phyloP scores from a whole-genome alignment of 2,888 invertebrate species.

The Synanthedon tipuliformis region DNA sequence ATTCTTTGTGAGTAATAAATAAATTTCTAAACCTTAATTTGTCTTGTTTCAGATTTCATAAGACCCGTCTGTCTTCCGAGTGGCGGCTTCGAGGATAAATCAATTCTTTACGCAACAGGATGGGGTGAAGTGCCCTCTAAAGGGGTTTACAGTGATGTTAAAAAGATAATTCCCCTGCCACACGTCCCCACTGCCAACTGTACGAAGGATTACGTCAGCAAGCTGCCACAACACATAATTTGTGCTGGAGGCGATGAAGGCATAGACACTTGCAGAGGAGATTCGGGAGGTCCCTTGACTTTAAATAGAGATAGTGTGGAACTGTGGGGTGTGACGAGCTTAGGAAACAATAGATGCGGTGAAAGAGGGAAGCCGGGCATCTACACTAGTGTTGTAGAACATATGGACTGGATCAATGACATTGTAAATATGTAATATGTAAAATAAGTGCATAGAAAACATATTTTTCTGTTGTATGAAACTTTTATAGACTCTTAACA shows the following conservation, averaged over 20 bases:
- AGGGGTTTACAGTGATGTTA: conserved; percentile 22
- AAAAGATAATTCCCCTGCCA: conserved; percentile 32
- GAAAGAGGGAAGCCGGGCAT: conserved; percentile 28
- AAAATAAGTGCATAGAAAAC: not conserved
- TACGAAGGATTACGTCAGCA: conserved; percentile 13
- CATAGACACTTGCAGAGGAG: conserved; percentile 38
- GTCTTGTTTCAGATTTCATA: conserved; percentile 34
- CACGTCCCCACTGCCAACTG: conserved; percentile 20
- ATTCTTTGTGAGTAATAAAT: no score
- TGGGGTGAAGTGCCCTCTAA: conserved; percentile 28
- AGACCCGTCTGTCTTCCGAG: conserved; percentile 37
- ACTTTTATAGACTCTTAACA: no score
- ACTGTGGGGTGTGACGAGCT: conserved; percentile 34
- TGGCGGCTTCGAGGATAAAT: conserved; percentile 9
- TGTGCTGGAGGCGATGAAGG: conserved; percentile 37
- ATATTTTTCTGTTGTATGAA: no score
- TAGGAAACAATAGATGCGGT: conserved; percentile 30
- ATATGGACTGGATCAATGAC: conserved; percentile 28
- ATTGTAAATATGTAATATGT: not conserved
- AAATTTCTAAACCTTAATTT: no score
- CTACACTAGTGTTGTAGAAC: conserved; percentile 31
- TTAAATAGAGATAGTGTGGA: conserved; percentile 19
- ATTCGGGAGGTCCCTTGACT: conserved; percentile 40
- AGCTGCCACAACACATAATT: conserved; percentile 23
- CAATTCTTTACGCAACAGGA: conserved; percentile 25